Evolutionary conservation across 2,797 vertebrate genomes (phyloP), one percentile per base, ranked within the genome.

Genomic region (Zonotrichia albicollis): DNA sequence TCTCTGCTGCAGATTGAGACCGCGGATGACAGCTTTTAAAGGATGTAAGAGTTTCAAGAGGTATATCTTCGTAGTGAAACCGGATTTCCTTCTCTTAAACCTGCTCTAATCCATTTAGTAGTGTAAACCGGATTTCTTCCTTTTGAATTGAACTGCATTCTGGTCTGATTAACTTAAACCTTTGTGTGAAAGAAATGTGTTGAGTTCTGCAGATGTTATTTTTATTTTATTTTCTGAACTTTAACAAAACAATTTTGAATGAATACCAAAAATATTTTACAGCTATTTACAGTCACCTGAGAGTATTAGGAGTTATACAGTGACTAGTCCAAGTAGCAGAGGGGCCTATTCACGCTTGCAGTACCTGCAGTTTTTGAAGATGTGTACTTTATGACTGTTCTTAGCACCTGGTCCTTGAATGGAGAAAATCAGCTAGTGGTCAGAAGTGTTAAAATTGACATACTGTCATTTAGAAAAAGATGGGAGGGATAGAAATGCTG

Each of bases 101-200:
- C 65, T 95, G 30, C 74, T 48, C 16, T 88, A 80, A 67, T 87
- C 64, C 66, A n/a, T 50, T 89, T 29, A 71, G 26, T 40, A 66
- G 61, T 25, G 43, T 86, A 91, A 89, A 80, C 68, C 3, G 29
- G 68, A 76, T 91, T 81, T 95, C 80, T 96, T 30, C 45, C 89
- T 92, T 94, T 88, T 96, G 38, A 93, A 73, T 61, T 77, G 85
- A 93, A 55, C 46, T 89, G 36, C 57, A 77, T 15, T 65, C 54
- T 65, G 50, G 54, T 87, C 42, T 89, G 65, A 68, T 85, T 85
- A 55, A 90, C 23, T 55, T 61, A 77, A 71, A 76, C 12, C 29
- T 73, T 42, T 77, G 27, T 30, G 19, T 51, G 19, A 81, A 94
- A 36, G 23, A 91, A 81, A 71, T 3, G 43, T 65, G 42, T n/a